Conservation (phyloP, 2,888 invertebrate genomes). For the Phaedon cochleariae region DNA sequence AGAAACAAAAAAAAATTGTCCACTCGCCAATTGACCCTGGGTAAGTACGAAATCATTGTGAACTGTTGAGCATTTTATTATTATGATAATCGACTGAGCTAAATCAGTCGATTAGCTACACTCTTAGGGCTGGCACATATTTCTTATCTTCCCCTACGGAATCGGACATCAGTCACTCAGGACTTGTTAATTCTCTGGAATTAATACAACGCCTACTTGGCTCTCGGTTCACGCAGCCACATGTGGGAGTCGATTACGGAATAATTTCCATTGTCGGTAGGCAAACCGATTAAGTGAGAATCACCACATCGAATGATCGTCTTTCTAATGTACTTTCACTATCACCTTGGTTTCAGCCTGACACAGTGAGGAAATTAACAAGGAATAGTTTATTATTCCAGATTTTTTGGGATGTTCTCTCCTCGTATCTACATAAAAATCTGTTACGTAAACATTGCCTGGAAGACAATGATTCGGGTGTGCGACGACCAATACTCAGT, state of each 20-base stretch:
- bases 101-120: conserved; percentile 49
- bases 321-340: neutral
- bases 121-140: conserved; percentile 33
- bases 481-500: too few species aligned
- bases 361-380: too few species aligned
- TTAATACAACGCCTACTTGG: conserved; percentile 48
- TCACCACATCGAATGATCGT: neutral
- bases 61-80: neutral
- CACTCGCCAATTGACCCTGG: too few species aligned
- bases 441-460: too few species aligned
- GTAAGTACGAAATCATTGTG: too few species aligned
- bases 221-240: conserved; percentile 12
- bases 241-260: neutral
- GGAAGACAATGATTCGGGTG: too few species aligned
- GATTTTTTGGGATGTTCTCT: too few species aligned
- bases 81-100: neutral
- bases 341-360: neutral
- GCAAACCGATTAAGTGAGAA: neutral
- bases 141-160: neutral
- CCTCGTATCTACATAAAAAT: too few species aligned
- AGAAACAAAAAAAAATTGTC: too few species aligned
- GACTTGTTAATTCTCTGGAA: conserved; percentile 27
- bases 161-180: conserved; percentile 42
- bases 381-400: too few species aligned
- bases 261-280: neutral